These are phyloP conservation scores for Oryzias woworae DNA, from an alignment of 2,113 vertebrate genomes.

Conservation along the genomic window DNA sequence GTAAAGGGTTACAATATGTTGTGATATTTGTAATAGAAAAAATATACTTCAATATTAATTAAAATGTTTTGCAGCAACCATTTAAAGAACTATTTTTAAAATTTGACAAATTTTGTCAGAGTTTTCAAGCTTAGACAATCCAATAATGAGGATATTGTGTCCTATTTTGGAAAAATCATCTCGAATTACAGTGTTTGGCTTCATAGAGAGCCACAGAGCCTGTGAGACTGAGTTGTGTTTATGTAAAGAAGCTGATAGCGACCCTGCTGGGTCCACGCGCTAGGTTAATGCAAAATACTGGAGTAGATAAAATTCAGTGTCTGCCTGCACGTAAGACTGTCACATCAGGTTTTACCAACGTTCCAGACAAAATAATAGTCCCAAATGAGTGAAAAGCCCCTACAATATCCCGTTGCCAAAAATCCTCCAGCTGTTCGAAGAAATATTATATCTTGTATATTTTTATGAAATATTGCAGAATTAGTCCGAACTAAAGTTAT, in stretches of 20 bases:
- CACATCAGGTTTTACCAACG: no score
- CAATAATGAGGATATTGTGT: not conserved
- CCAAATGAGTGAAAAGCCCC: no score
- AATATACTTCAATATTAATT: no score
- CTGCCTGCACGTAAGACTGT: slow-evolving; percentile 33
- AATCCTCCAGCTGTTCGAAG: no score
- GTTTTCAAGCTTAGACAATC: no score
- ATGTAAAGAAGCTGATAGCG: slow-evolving; percentile 60
- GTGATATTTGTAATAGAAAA: no score
- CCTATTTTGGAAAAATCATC: slow-evolving; percentile 9
- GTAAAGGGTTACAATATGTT: no score
- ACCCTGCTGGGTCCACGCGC: slow-evolving; percentile 37
- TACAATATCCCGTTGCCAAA: no score
- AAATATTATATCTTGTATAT: not conserved
- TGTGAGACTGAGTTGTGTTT: slow-evolving; percentile 59
- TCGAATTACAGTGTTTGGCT: slow-evolving; percentile 36
- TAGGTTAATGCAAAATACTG: slow-evolving; percentile 45
- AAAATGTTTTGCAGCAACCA: no score
- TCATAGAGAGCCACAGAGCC: slow-evolving; percentile 35
- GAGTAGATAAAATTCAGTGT: slow-evolving; percentile 34
- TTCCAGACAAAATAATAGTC: no score
- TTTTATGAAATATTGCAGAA: not conserved
- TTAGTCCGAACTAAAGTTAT: not conserved
- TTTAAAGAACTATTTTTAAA: no score
- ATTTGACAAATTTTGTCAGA: no score